Evolutionary conservation across 2,797 vertebrate species (phyloP).

Genomic region (Acrocephalus scirpaceus): DNA sequence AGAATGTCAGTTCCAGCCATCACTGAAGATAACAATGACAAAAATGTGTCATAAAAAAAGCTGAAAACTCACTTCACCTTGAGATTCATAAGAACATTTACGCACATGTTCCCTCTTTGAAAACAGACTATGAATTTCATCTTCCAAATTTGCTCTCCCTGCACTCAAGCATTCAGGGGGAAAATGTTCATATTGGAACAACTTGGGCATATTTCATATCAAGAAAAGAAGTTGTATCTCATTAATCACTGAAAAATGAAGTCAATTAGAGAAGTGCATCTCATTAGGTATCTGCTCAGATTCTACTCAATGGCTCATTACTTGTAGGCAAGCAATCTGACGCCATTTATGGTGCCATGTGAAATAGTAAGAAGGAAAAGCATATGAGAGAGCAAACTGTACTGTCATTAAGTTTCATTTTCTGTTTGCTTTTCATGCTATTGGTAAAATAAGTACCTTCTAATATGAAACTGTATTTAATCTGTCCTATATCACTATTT

Average conservation of each 20-base stretch:
- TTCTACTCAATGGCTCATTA: constrained; percentile 38
- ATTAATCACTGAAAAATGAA: constrained; percentile 57
- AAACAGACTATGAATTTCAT: background rate
- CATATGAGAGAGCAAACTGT: background rate
- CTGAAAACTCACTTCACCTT: background rate
- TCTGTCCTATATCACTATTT: background rate
- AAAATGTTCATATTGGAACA: constrained; percentile 27
- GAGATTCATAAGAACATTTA: background rate
- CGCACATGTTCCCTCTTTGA: background rate
- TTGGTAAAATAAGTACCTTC: background rate
- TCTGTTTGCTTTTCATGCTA: background rate
- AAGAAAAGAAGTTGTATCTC: background rate
- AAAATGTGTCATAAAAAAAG: background rate
- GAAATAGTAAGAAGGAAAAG: background rate
- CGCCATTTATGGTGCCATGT: background rate
- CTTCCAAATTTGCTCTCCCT: constrained; percentile 1
- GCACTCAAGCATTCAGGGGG: background rate
- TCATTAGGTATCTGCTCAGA: constrained; percentile 39
- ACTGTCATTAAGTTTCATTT: background rate
- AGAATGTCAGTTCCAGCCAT: background rate
- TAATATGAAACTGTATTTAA: background rate
- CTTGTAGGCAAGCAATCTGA: background rate
- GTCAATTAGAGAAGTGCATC: constrained; percentile 33
- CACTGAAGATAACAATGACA: background rate
- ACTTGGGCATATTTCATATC: background rate